A percentile compares a stretch with the other conserved stretches of the same genome.
phyloP scores from a whole-genome alignment of 92 coral and sea anemone species.

The Plumapathes pennacea region DNA sequence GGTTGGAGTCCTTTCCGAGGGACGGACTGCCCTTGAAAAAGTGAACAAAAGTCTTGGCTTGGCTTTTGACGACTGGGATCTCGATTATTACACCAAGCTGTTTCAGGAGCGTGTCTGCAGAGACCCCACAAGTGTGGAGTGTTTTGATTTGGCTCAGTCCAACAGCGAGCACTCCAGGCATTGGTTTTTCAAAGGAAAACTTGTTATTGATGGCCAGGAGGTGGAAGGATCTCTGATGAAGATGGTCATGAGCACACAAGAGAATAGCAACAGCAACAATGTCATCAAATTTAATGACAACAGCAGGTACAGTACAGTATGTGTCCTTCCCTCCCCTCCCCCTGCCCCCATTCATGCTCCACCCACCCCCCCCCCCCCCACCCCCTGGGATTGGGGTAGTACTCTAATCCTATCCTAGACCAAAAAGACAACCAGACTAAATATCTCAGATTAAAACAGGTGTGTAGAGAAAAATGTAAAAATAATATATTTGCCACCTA shows the following conservation, averaged over 20 bases:
- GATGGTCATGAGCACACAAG: conserved; percentile 89
- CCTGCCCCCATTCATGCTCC: no score
- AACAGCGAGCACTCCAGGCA: conserved; percentile 98
- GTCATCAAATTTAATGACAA: conserved; percentile 88
- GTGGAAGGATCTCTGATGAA: conserved; percentile 78
- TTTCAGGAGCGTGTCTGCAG: conserved; percentile 80
- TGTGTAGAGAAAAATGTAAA: no score
- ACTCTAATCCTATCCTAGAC: no score
- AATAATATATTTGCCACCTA: no score
- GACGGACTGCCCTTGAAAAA: conserved; percentile 76
- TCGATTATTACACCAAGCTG: conserved; percentile 80
- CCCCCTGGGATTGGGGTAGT: no score
- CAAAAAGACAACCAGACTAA: no score
- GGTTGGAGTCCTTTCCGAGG: conserved; percentile 66
- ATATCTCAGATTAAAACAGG: no score
- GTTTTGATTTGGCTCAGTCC: conserved; percentile 97
- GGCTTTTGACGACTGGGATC: conserved; percentile 97
- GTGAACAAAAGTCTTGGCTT: conserved; percentile 85
- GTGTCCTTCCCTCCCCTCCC: no score
- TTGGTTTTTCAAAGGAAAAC: conserved; percentile 94
- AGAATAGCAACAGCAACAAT: conserved; percentile 75
- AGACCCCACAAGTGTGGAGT: conserved; percentile 95
- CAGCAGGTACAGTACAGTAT: conserved; percentile 61
- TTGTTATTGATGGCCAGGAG: conserved; percentile 81
- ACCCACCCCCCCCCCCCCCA: no score